phyloP scores from a whole-genome alignment of 2,113 vertebrate genomes.

The Anthoscopus minutus region DNA sequence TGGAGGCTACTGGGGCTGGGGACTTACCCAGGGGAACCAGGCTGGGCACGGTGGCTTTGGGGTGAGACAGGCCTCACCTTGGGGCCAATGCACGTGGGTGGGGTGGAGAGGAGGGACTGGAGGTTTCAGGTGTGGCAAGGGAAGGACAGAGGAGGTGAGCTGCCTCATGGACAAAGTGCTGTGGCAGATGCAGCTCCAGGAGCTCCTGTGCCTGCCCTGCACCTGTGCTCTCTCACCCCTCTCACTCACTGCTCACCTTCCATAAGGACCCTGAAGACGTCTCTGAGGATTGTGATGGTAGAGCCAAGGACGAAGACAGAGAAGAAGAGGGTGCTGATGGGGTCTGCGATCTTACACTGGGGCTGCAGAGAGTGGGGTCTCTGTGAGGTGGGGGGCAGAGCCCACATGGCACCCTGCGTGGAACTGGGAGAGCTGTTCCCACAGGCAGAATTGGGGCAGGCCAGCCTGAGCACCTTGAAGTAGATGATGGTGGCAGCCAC shows the following conservation, averaged over 20 bases:
- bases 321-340: constrained; percentile 96
- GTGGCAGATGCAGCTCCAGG: neutral
- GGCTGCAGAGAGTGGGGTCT: constrained; percentile 71
- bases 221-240: rapidly evolving
- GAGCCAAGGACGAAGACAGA: constrained; percentile 91
- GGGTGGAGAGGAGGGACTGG: neutral
- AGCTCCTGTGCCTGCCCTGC: neutral
- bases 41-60: neutral
- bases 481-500: constrained; percentile 91
- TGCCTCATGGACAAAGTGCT: neutral
- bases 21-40: neutral
- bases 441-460: rapidly evolving
- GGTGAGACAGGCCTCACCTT: neutral
- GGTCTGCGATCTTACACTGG: constrained; percentile 93
- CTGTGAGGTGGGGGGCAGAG: neutral
- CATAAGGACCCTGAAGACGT: constrained; percentile 93
- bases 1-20: neutral
- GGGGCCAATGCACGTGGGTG: neutral
- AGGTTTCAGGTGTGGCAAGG: too few species aligned
- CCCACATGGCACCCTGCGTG: rapidly evolving
- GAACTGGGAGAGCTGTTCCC: neutral
- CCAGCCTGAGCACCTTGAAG: constrained; percentile 78
- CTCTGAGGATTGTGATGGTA: constrained; percentile 89
- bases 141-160: neutral
- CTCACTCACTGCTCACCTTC: constrained; percentile 74